phyloP scores from a whole-genome alignment of 2,113 vertebrate species.

The Caloenas nicobarica region DNA sequence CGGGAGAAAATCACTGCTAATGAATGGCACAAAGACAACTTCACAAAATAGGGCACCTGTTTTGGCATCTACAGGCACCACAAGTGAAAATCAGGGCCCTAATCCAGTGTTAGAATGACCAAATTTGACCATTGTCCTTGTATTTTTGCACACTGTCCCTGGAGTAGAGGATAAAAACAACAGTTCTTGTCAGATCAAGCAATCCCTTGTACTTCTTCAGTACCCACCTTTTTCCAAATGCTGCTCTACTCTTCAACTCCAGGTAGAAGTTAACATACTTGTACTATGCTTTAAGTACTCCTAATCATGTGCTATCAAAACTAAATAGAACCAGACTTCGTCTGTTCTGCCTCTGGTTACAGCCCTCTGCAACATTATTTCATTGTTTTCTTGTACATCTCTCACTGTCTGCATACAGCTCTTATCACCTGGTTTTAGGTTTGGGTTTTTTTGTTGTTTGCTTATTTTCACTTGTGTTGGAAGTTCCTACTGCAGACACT shows the following conservation, averaged over 20 bases:
- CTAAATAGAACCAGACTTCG: not conserved
- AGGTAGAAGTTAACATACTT: not conserved
- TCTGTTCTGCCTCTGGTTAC: not conserved
- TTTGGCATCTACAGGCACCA: not conserved
- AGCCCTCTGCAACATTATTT: not conserved
- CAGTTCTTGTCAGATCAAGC: not conserved
- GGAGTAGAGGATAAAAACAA: not conserved
- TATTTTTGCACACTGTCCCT: not conserved
- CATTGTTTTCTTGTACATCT: not conserved
- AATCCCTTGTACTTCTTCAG: not conserved
- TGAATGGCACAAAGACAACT: not conserved
- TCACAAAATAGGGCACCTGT: not conserved
- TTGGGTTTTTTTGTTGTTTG: not conserved
- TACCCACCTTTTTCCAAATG: not conserved
- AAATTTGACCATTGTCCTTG: not conserved
- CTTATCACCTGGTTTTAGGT: not conserved
- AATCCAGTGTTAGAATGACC: not conserved
- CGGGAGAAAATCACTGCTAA: not conserved
- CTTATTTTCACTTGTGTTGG: not conserved
- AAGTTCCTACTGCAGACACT: not conserved
- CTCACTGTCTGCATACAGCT: not conserved
- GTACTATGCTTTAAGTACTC: not conserved
- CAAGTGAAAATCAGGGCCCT: not conserved
- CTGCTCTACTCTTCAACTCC: not conserved
- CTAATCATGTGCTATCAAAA: not conserved